phyloP scores from a whole-genome alignment of 2,797 vertebrate genomes.

The Sebastiscus tertius region DNA sequence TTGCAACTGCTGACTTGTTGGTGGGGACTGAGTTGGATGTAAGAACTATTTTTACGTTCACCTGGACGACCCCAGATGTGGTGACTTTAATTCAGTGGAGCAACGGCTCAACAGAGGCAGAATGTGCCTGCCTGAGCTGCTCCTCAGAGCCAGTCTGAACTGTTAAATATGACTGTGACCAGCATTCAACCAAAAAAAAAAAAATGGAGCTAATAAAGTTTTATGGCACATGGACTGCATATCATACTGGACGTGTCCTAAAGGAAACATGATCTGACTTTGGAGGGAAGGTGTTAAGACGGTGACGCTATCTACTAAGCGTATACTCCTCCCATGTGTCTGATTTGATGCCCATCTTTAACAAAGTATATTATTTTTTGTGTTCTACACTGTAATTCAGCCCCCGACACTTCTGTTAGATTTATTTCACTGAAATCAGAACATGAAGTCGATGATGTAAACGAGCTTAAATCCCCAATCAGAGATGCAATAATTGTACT shows the following conservation, averaged over 20 bases:
- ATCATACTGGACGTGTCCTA: conserved; percentile 43
- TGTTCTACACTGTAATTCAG: conserved; percentile 65
- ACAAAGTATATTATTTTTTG: conserved; percentile 48
- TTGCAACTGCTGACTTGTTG: conserved; percentile 33
- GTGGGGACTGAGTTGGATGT: conserved; percentile 35
- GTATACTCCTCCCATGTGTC: conserved; percentile 45
- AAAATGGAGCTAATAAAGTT: conserved; percentile 38
- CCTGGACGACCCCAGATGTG: conserved; percentile 7
- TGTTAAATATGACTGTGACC: conserved; percentile 50
- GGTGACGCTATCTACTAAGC: conserved; percentile 42
- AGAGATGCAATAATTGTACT: conserved; percentile 14
- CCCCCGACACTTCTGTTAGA: conserved; percentile 9
- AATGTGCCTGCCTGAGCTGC: background rate
- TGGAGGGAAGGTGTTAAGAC: conserved; percentile 16
- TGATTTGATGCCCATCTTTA: conserved; percentile 44
- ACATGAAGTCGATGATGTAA: conserved; percentile 1
- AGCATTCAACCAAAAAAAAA: conserved; percentile 64
- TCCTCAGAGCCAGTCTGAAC: conserved; percentile 43
- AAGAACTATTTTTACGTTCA: conserved; percentile 26
- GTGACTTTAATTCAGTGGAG: conserved; percentile 40
- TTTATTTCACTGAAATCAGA: conserved; percentile 38
- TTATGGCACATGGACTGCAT: conserved; percentile 37
- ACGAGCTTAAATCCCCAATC: conserved; percentile 7
- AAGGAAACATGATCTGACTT: conserved; percentile 51
- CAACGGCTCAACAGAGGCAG: conserved; percentile 11